Evolutionary conservation across 2,113 vertebrate genomes (phyloP).

Genomic region (Xenopus laevis): DNA sequence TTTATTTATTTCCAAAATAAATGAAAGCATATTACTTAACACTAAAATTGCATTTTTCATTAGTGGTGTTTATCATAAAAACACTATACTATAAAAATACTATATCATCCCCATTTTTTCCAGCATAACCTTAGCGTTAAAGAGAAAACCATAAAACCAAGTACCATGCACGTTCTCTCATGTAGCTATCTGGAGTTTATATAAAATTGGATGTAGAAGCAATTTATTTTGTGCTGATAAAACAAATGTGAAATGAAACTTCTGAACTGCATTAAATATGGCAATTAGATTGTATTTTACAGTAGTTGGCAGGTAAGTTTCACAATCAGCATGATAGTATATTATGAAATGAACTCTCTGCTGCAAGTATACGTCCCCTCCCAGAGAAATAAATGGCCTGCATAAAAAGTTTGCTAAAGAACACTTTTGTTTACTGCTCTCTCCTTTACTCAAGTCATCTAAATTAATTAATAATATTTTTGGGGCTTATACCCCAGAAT

Average conservation of each 20-base stretch:
- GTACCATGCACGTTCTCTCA: neutral
- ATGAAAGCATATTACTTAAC: conserved; percentile 37
- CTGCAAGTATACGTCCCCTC: neutral
- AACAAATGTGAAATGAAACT: conserved; percentile 17
- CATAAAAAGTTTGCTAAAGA: neutral
- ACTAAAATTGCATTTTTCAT: conserved; percentile 9
- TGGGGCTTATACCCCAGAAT: no score
- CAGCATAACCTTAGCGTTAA: conserved; percentile 27
- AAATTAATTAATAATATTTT: no score
- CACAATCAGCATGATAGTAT: conserved; percentile 11
- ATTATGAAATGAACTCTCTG: neutral
- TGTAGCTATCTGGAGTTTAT: neutral
- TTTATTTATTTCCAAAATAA: conserved; percentile 39
- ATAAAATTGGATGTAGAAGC: conserved; percentile 1
- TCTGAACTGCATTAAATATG: conserved; percentile 16
- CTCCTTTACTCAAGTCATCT: no score
- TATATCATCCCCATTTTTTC: conserved; percentile 30
- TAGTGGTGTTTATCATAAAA: conserved; percentile 38
- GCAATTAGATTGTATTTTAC: conserved; percentile 25
- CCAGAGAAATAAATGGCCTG: neutral
- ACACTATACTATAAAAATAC: conserved; percentile 27
- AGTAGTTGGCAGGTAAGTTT: conserved; percentile 14
- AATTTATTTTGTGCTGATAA: neutral
- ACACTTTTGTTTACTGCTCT: no score
- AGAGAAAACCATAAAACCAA: neutral